Conservation (phyloP, 2,797 vertebrate genomes). For the Eospalax fontanierii region DNA sequence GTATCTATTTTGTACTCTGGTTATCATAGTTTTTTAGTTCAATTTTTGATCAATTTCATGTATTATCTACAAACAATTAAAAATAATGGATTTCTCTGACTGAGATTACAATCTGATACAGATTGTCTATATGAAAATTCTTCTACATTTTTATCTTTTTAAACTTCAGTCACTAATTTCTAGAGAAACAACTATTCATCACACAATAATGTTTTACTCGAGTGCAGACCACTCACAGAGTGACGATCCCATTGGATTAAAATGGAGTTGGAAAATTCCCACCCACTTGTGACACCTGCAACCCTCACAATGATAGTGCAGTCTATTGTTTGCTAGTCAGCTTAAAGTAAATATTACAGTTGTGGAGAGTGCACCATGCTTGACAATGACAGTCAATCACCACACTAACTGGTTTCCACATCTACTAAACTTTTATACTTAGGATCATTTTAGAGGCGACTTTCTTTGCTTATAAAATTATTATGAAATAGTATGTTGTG, state of each 20-base stretch:
- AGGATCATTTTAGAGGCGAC: neutral
- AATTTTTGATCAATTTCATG: neutral
- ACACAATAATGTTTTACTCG: neutral
- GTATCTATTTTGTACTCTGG: too few relatives aligned
- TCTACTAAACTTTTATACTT: neutral
- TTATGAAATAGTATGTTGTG: neutral
- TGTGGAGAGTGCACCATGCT: too few relatives aligned
- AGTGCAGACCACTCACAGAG: too few relatives aligned
- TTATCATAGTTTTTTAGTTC: neutral
- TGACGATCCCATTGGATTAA: too few relatives aligned
- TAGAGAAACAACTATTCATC: neutral
- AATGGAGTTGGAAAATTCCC: too few relatives aligned
- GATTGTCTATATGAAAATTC: neutral
- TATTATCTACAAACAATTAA: slow-evolving; percentile 1
- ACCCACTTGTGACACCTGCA: too few relatives aligned
- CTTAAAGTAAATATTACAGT: neutral
- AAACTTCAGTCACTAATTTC: neutral
- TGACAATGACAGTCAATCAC: neutral
- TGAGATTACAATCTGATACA: neutral
- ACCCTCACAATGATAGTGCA: neutral
- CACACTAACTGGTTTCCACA: neutral
- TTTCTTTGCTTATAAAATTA: neutral
- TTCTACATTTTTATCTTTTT: neutral
- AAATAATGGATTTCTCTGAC: slow-evolving; percentile 27
- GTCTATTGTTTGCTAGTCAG: too few relatives aligned